Conservation (phyloP, 2,113 vertebrate genomes). For the Pitta sordida region DNA sequence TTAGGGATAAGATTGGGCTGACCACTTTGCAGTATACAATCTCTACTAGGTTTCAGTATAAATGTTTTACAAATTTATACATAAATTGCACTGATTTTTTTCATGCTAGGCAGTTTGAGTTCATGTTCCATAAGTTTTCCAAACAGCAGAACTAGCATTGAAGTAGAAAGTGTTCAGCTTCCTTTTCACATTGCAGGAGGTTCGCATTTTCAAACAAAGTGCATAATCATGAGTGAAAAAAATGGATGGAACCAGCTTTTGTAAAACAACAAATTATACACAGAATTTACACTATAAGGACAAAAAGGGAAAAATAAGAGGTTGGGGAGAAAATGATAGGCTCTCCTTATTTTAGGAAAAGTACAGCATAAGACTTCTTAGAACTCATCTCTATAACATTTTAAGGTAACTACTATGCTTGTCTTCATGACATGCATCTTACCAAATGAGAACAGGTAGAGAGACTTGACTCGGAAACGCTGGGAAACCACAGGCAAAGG, state of each 20-base stretch:
- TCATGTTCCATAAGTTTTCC: neutral
- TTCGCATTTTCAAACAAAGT: neutral
- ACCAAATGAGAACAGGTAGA: neutral
- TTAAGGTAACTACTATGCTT: neutral
- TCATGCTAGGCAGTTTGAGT: neutral
- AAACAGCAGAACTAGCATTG: neutral
- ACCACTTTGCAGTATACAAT: neutral
- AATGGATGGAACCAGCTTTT: neutral
- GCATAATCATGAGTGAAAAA: neutral
- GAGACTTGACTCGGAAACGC: neutral
- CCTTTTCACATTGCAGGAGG: neutral
- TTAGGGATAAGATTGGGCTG: neutral
- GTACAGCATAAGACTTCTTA: neutral
- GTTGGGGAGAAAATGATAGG: fast-evolving
- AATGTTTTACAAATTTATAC: neutral
- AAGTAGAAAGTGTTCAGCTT: neutral
- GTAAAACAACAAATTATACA: neutral
- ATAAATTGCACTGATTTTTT: neutral
- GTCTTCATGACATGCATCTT: neutral
- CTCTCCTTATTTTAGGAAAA: neutral
- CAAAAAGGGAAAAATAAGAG: fast-evolving
- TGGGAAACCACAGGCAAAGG: neutral
- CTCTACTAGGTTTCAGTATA: neutral
- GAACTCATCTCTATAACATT: neutral
- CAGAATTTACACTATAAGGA: neutral